Evolutionary conservation across 2,888 invertebrate genomes (phyloP), one percentile per base, ranked within the genome.

Genomic region (Drosophila yooni): DNA sequence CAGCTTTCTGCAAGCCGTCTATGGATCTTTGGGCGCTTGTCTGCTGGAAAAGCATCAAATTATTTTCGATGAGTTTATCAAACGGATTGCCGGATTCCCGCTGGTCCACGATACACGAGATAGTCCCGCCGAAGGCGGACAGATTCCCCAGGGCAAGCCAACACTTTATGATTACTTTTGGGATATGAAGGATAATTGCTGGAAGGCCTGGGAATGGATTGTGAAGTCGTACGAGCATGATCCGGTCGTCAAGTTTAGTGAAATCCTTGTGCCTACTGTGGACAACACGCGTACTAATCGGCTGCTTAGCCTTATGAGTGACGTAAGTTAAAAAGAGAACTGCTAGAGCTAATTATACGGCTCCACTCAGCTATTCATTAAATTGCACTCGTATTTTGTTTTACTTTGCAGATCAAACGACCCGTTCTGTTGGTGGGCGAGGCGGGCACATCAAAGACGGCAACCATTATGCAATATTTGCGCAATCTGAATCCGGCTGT

Each of bases 371-470:
- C 13, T 27, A 18, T 61, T 38, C 2, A 33, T 15, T 25, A 25
- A 46, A 46, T 8, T 46, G 4, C 18, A 43, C 8, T 36, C 34
- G 38, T 50, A 54, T 56, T 50, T n/a, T 31, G n/a, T 21, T 62
- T 63, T 10, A 18, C 27, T 21, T 46, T 43, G 2, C 86, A 95
- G 94, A 95, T 96, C 36, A 95, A 96, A 91, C 94, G 96, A 53
- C 98, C 98, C 0, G 96, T 97, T 0, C 94, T 98, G 6, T 94
- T 98, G 4, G 96, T 98, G 0, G 98, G 98, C 1, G 98, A 98
- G 87, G 97, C 98, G 0, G 98, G 98, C 10, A 98, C 98, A 2
- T 98, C 98, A 0, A 98, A 98, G 94, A 97, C 98, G 0, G 98
- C 98, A 0, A 97, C 98, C 56, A 96, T 97, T 66, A 95, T 96